These are phyloP conservation scores for Miichthys miiuy DNA, from an alignment of 2,797 vertebrate species.

Conservation along the genomic window DNA sequence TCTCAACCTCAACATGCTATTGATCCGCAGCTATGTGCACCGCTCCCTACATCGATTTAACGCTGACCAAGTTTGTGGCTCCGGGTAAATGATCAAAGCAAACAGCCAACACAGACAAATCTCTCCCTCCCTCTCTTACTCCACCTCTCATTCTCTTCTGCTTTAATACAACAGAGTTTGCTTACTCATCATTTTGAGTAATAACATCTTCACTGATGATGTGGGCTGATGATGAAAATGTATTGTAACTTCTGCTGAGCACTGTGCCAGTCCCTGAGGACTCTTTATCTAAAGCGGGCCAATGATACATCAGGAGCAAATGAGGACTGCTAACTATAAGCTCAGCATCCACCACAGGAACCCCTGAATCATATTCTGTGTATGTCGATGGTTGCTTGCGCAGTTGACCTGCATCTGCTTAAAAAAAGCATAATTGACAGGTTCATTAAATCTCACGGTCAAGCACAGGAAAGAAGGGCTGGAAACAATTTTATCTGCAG, in stretches of 20 bases:
- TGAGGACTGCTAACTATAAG: slow-evolving; percentile 27
- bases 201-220: slow-evolving; percentile 47
- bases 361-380: slow-evolving; percentile 11
- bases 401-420: background rate
- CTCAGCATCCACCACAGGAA: slow-evolving; percentile 20
- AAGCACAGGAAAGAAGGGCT: background rate
- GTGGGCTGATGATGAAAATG: slow-evolving; percentile 49
- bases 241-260: slow-evolving; percentile 29
- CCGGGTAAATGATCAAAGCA: slow-evolving; percentile 60
- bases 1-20: slow-evolving; percentile 47
- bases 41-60: slow-evolving; percentile 51
- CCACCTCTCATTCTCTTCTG: slow-evolving; percentile 27
- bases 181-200: slow-evolving; percentile 58
- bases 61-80: slow-evolving; percentile 39
- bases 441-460: slow-evolving; percentile 37
- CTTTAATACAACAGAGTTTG: slow-evolving; percentile 31
- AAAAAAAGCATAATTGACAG: slow-evolving; percentile 26
- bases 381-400: slow-evolving; percentile 1
- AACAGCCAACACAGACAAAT: slow-evolving; percentile 34
- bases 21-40: slow-evolving; percentile 50
- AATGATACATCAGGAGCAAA: slow-evolving; percentile 50
- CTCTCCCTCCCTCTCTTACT: slow-evolving; percentile 8
- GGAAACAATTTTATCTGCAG: slow-evolving; percentile 39
- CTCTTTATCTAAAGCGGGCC: slow-evolving; percentile 39
- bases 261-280: slow-evolving; percentile 28